Base-by-base conservation (phyloP, 2,888 invertebrate genomes). In the Smittia aterrima region DNA sequence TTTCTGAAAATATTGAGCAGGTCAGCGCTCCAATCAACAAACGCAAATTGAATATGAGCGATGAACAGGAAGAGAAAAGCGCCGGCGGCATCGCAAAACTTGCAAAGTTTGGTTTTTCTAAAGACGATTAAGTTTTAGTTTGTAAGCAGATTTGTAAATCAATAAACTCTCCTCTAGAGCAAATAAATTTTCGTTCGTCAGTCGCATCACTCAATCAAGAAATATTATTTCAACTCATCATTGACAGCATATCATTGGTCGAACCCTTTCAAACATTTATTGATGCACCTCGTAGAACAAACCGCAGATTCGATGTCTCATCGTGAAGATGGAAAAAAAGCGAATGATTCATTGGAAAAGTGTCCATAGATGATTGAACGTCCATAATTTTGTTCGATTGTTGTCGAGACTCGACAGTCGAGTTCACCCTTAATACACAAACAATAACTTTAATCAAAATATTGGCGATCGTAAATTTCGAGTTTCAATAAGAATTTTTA, bases 11-110 rank as follows among this genome's bases (percentile, higher is more conserved):
- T 9, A 83, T 6, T 77, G 82, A 75, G 76, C 79, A 0, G 80
- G 79, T 1, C 78, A 79, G 7, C 11, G 27, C 2, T 76, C 80
- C 76, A 27, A 79, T 80, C 71, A 79, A 80, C 72, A 86, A 86
- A 78, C 85, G 86, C 73, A 84, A 85, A 74, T 76, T 81, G 7
- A 77, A 79, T 3, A 80, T 81, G 7, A 79, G 80, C 1, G 81
- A 62, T 27, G 68, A 68, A 1, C 9, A 9, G 4, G 32, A 32
- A 32, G 32, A 32, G 32, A 18, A 4, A 2, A 1, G 66, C 66
- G 11, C 76, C n/a, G 40, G 32, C 11, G 77, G 78, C 0, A 76
- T 78, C 38, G 74, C 77, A 38, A 84, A 84, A 77, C 78, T 85
- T 75, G 83, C 84, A 74, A 81, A 79, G 76, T 85, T 83, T 78